A percentile compares a stretch with the other conserved stretches of the same genome.
These are phyloP conservation scores for Pachymerium ferrugineum DNA, from an alignment of 2,888 invertebrate species.

Conservation along the genomic window DNA sequence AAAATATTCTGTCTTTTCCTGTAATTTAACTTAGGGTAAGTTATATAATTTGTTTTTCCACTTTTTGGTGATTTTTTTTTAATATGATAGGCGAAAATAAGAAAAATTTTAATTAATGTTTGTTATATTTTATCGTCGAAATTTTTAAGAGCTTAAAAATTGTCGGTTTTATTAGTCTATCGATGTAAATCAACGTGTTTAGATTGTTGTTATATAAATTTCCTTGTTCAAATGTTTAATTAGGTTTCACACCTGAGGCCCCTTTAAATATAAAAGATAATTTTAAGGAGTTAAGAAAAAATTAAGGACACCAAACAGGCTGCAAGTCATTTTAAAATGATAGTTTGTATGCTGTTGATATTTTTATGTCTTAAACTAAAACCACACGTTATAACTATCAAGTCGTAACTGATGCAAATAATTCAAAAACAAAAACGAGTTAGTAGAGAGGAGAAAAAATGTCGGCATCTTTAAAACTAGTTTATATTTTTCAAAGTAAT, in stretches of 20 bases:
- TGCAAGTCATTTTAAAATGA: too few species aligned
- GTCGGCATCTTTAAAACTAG: too few species aligned
- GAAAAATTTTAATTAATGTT: not conserved
- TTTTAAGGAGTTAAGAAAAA: not conserved
- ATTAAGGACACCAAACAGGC: not conserved
- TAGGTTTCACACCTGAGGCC: not conserved
- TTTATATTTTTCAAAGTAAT: too few species aligned
- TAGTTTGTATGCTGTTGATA: too few species aligned
- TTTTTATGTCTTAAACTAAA: too few species aligned
- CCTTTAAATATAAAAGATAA: not conserved
- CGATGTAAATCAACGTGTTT: not conserved
- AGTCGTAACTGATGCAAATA: too few species aligned
- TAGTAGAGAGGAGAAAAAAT: too few species aligned
- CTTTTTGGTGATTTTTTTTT: not conserved
- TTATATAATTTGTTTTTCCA: not conserved
- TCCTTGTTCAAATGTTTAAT: constrained; percentile 6
- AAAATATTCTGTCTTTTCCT: too few species aligned
- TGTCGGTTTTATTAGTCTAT: not conserved
- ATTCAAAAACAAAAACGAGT: too few species aligned
- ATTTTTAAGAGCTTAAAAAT: not conserved
- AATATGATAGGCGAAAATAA: too few species aligned
- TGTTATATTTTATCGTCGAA: too few species aligned
- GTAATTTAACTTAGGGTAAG: not conserved
- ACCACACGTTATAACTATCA: too few species aligned
- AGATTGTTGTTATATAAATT: not conserved